Conservation (phyloP, 1,140 invertebrate genomes). For the Manduca sexta region DNA sequence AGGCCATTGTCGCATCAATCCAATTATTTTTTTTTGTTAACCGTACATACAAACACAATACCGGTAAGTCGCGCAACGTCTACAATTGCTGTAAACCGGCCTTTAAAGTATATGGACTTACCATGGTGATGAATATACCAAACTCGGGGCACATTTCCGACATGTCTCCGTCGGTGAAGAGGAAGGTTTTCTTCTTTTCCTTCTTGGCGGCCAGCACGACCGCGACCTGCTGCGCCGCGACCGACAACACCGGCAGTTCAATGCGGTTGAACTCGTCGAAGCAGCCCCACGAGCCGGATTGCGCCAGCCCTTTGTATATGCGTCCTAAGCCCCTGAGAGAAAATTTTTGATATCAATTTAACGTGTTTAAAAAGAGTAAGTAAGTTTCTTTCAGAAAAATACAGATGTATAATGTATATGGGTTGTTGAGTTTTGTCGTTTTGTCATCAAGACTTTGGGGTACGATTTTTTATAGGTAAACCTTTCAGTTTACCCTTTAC, state of each 20-base stretch:
- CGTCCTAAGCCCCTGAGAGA: conserved; percentile 84
- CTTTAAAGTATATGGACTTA: conserved; percentile 50
- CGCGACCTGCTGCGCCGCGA: conserved; percentile 97
- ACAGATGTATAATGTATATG: too few relatives aligned
- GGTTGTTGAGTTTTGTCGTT: too few relatives aligned
- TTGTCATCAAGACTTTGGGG: too few relatives aligned
- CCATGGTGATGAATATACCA: conserved; percentile 98
- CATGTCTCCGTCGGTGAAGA: conserved; percentile 95
- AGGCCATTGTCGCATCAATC: too few relatives aligned
- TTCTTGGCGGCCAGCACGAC: conserved; percentile 93
- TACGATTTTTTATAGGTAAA: too few relatives aligned
- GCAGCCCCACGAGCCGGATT: conserved; percentile 97
- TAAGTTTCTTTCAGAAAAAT: too few relatives aligned
- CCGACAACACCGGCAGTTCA: conserved; percentile 93
- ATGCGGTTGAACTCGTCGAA: conserved; percentile 98
- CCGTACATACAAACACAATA: too few relatives aligned
- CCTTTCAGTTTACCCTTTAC: too few relatives aligned
- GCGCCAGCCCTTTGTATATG: conserved; percentile 92
- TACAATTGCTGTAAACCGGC: too few relatives aligned
- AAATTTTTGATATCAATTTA: not conserved
- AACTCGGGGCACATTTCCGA: conserved; percentile 96
- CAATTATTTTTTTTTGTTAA: too few relatives aligned
- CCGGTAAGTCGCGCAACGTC: too few relatives aligned
- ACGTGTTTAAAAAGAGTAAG: too few relatives aligned
- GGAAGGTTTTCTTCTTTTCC: conserved; percentile 91